Base-by-base conservation (phyloP, 2,797 vertebrate species). In the Sebastes iracundus region DNA sequence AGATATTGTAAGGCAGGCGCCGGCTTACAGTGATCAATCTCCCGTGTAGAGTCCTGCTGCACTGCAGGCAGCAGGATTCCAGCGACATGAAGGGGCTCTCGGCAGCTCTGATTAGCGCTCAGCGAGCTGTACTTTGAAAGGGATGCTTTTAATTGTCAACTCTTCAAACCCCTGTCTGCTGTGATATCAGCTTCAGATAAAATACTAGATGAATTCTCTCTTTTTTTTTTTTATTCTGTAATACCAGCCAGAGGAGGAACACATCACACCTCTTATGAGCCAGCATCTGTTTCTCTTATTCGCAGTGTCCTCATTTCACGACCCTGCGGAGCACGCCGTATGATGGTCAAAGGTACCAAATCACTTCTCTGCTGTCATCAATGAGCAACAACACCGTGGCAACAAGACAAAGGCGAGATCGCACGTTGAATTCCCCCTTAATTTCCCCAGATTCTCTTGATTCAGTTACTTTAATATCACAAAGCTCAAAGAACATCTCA, bases 61-160 rank as follows among this genome's bases (percentile, higher is more conserved):
- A 55, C 53, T 32, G 53, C 67, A 33, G 33, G 63, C 83, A 71
- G 65, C 78, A 16, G 77, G 69, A 76, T 71, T 72, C 28, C 20
- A 2, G 23, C 0, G 52, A 78, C 85, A 87, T 68, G 66, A 76
- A 82, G 77, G 83, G 83, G 56, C 63, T 83, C 69, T 82, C 52
- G 2, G 77, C 74, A 11, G 77, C 76, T 81, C 81, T 90, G 77
- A 88, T 89, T 82, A 85, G 67, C 4, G 0, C 46, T 76, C 64
- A 32, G 28, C 69, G 78, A 78, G 81, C 78, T 66, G 73, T 27
- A 27, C 71, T 88, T 88, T 88, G 75, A 88, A 81, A 77, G 11
- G 76, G 67, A 75, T 30, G 59, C 69, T 87, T 85, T 87, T 86
- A 89, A 90, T 85, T 82, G 76, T 83, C 83, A 80, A 53, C 83